Percentiles rank a stretch among this genome's conserved stretches.
These are phyloP conservation scores for Notodonta ziczac DNA, from an alignment of 2,888 invertebrate species.

Conservation along the genomic window DNA sequence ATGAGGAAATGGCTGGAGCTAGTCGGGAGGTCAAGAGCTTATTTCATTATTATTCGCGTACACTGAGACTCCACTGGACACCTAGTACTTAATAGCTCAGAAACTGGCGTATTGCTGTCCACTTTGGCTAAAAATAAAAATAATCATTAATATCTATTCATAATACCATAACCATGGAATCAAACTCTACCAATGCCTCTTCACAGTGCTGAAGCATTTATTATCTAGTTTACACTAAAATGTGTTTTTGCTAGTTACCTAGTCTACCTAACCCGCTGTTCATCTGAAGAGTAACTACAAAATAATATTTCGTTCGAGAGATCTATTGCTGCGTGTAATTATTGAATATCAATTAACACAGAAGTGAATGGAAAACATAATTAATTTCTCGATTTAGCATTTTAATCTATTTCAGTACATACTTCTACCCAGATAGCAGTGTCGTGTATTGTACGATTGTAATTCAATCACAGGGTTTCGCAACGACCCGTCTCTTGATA, in stretches of 20 bases:
- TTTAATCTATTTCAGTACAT: constrained; percentile 31
- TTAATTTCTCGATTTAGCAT: constrained; percentile 36
- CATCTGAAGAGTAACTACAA: background rate
- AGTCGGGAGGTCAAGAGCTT: constrained; percentile 26
- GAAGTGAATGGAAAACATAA: constrained; percentile 29
- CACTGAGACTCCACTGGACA: no score
- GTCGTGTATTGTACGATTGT: constrained; percentile 34
- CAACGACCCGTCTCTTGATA: constrained; percentile 38
- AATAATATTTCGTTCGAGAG: background rate
- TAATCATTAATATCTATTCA: no score
- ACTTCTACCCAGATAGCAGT: constrained; percentile 24
- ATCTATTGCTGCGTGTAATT: constrained; percentile 4
- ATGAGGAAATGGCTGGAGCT: background rate
- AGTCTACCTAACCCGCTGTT: no score
- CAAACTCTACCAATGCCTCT: no score
- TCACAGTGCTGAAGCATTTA: no score
- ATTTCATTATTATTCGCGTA: background rate
- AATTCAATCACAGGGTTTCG: constrained; percentile 43
- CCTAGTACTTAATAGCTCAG: no score
- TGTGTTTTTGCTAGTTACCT: no score
- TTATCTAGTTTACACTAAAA: no score
- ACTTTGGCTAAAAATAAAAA: no score
- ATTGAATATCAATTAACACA: constrained; percentile 31
- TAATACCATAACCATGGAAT: no score
- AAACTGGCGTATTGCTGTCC: no score